These are phyloP conservation scores for Acanthopleura granulata DNA, from an alignment of 2,888 invertebrate species.

Conservation along the genomic window DNA sequence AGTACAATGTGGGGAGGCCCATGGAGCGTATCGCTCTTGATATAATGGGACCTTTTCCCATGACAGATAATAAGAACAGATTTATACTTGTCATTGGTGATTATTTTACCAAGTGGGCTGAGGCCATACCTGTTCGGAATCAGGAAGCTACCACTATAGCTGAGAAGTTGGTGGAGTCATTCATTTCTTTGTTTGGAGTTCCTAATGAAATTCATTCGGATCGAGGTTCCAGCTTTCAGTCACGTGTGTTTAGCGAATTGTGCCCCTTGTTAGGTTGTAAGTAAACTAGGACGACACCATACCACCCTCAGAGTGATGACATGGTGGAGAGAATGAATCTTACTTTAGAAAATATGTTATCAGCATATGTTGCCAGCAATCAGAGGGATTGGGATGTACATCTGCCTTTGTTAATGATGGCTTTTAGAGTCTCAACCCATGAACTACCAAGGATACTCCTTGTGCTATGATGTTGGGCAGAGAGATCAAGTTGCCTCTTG, in stretches of 20 bases:
- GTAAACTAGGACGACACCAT: constrained; percentile 34
- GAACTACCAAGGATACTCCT: constrained; percentile 13
- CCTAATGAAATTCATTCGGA: constrained; percentile 34
- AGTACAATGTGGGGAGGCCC: constrained; percentile 28
- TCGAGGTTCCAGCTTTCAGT: constrained; percentile 34
- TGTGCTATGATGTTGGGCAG: constrained; percentile 16
- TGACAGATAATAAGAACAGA: constrained; percentile 25
- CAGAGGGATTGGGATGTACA: constrained; percentile 23
- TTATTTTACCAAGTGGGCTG: constrained; percentile 14
- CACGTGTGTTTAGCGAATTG: constrained; percentile 30
- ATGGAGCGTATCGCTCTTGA: constrained; percentile 29
- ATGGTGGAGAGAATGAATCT: constrained; percentile 28
- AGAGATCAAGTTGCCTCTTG: constrained; percentile 15
- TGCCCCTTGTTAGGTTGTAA: constrained; percentile 28
- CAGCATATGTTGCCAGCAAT: constrained; percentile 25
- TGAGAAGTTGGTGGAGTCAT: constrained; percentile 25
- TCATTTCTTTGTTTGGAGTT: constrained; percentile 32
- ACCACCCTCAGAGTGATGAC: constrained; percentile 31
- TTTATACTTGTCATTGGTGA: constrained; percentile 33
- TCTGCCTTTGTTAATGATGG: constrained; percentile 12
- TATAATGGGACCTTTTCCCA: constrained; percentile 28
- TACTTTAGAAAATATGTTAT: constrained; percentile 29
- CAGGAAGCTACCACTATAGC: constrained; percentile 35
- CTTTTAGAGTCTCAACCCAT: constrained; percentile 12
- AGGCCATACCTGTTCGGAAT: constrained; percentile 30